A percentile compares a stretch with the other conserved stretches of the same genome.
phyloP scores from a whole-genome alignment of 1,140 invertebrate genomes.

The Vollenhovia emeryi region DNA sequence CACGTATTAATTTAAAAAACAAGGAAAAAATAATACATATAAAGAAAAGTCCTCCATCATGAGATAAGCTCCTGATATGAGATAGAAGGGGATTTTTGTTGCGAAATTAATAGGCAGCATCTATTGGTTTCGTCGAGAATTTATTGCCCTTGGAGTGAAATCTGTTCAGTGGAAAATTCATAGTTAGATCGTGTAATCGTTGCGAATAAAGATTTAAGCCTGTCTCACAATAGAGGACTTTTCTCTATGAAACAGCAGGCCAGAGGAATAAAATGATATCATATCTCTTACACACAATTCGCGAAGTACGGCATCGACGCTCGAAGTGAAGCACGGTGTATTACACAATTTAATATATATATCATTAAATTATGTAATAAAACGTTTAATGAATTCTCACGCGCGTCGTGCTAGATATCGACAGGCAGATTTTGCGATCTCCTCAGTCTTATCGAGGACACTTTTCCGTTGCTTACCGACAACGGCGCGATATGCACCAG shows the following conservation, averaged over 20 bases:
- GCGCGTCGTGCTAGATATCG: not conserved
- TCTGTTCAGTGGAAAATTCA: too few species aligned
- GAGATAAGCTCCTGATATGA: too few species aligned
- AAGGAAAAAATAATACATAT: not conserved
- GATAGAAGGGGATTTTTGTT: too few species aligned
- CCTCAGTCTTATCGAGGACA: not conserved
- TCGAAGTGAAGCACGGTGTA: not conserved
- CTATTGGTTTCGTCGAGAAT: too few species aligned
- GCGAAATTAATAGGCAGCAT: too few species aligned
- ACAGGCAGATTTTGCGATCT: not conserved
- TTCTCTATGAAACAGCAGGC: not conserved
- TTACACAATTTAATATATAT: too few species aligned
- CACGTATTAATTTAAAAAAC: not conserved
- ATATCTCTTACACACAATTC: not conserved
- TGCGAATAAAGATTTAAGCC: too few species aligned
- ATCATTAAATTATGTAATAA: not conserved
- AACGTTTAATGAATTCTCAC: not conserved
- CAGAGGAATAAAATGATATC: not conserved
- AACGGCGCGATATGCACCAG: not conserved
- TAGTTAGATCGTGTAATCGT: too few species aligned
- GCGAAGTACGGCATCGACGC: not conserved
- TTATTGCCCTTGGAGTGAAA: too few species aligned
- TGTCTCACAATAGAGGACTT: too few species aligned
- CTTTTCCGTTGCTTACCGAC: not conserved
- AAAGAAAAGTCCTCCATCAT: too few species aligned